Conservation (phyloP, 2,797 vertebrate species). For the Megaceryle alcyon region DNA sequence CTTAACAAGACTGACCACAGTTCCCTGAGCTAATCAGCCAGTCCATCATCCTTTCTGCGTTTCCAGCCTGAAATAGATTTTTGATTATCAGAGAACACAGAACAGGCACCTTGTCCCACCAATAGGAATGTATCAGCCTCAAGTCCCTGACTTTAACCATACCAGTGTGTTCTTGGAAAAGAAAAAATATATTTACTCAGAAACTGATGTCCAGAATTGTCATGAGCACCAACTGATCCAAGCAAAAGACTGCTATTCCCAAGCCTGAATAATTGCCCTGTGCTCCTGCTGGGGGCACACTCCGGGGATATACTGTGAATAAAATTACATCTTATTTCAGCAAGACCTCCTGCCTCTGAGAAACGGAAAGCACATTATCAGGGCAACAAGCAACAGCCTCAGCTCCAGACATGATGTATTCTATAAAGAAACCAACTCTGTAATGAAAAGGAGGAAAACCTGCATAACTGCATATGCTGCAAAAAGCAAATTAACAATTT, state of each 20-base stretch:
- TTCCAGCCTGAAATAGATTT: not conserved
- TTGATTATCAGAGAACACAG: not conserved
- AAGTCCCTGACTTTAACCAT: not conserved
- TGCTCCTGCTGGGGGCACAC: not conserved
- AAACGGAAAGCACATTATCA: not conserved
- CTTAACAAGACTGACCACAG: not conserved
- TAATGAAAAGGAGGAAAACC: constrained; percentile 23
- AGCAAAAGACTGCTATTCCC: not conserved
- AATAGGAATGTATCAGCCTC: not conserved
- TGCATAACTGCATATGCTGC: constrained; percentile 9
- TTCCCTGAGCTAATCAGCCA: not conserved
- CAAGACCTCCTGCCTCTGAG: not conserved
- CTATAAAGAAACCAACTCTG: not conserved
- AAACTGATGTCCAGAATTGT: not conserved
- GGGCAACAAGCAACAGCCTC: not conserved
- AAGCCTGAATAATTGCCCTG: not conserved
- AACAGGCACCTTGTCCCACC: not conserved
- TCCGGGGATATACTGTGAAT: not conserved
- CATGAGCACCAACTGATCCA: not conserved
- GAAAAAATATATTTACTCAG: not conserved
- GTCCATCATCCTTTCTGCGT: not conserved
- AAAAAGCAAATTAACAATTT: constrained; percentile 39
- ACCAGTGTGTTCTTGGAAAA: not conserved
- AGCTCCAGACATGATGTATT: not conserved
- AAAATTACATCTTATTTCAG: not conserved